A percentile compares a stretch with the other conserved stretches of the same genome.
Evolutionary conservation across 2,113 vertebrate species (phyloP).

Genomic region (Gracilinanus agilis): DNA sequence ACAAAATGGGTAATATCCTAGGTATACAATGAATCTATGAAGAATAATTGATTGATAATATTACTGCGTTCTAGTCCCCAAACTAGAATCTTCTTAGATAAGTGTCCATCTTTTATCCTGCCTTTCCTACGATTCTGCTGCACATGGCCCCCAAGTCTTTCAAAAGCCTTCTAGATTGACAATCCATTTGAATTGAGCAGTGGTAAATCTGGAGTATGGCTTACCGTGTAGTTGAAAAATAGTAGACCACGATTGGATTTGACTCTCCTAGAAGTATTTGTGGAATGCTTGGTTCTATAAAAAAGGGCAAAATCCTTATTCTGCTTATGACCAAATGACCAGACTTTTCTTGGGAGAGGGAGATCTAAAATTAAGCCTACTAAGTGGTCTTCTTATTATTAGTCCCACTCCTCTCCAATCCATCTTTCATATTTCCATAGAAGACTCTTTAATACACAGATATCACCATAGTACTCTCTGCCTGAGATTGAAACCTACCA

Average conservation of each 20-base stretch:
- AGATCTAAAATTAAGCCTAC: not conserved
- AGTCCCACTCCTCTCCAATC: not conserved
- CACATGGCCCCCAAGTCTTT: not conserved
- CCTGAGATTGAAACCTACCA: not conserved
- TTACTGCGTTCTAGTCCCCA: not conserved
- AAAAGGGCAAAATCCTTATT: not conserved
- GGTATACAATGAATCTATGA: not conserved
- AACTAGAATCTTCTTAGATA: not conserved
- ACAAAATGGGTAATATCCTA: not conserved
- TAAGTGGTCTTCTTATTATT: not conserved
- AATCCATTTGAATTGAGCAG: not conserved
- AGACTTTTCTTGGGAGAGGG: not conserved
- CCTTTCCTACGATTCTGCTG: not conserved
- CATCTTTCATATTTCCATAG: not conserved
- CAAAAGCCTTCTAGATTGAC: not conserved
- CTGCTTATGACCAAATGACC: not conserved
- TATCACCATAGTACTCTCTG: not conserved
- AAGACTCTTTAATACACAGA: not conserved
- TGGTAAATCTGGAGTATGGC: not conserved
- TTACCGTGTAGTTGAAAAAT: not conserved
- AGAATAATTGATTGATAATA: not conserved
- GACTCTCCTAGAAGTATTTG: not conserved
- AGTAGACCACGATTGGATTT: not conserved
- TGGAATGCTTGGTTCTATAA: not conserved
- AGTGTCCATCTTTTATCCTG: not conserved